These are phyloP conservation scores for Pristionchus japonicus DNA, from an alignment of 2,888 invertebrate species.

Conservation along the genomic window DNA sequence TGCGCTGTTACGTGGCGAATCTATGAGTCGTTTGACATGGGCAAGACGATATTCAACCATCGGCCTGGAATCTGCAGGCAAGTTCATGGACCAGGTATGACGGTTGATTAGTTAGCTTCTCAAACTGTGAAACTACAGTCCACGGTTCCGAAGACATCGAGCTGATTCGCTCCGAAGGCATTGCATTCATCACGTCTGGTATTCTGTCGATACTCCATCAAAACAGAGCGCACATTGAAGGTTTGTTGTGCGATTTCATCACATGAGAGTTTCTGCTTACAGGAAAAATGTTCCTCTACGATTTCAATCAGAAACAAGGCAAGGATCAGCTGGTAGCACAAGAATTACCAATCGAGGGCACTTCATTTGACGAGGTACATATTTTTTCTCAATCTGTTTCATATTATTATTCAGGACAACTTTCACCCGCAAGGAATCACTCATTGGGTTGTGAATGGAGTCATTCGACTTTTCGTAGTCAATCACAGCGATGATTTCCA, in stretches of 20 bases:
- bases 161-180: constrained; percentile 50
- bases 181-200: constrained; percentile 62
- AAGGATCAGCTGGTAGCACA: constrained; percentile 16
- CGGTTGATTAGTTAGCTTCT: too few species aligned
- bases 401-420: constrained; percentile 43
- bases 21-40: too few species aligned
- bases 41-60: too few species aligned
- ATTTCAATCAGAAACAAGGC: constrained; percentile 49
- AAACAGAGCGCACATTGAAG: not conserved
- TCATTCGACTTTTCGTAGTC: constrained; percentile 58
- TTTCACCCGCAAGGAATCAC: constrained; percentile 64
- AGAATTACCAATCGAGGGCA: constrained; percentile 44
- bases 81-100: too few species aligned
- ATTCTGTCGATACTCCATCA: constrained; percentile 55
- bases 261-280: not conserved
- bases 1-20: too few species aligned
- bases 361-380: constrained; percentile 36
- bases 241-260: not conserved
- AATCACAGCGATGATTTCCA: constrained; percentile 55
- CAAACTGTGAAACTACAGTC: too few species aligned
- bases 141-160: constrained; percentile 62
- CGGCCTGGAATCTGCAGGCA: too few species aligned
- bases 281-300: constrained; percentile 60
- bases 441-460: constrained; percentile 53
- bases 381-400: too few species aligned